Evolutionary conservation across 2,113 vertebrate genomes (phyloP), one percentile per base, ranked within the genome.

Genomic region (Kobus ellipsiprymnus): DNA sequence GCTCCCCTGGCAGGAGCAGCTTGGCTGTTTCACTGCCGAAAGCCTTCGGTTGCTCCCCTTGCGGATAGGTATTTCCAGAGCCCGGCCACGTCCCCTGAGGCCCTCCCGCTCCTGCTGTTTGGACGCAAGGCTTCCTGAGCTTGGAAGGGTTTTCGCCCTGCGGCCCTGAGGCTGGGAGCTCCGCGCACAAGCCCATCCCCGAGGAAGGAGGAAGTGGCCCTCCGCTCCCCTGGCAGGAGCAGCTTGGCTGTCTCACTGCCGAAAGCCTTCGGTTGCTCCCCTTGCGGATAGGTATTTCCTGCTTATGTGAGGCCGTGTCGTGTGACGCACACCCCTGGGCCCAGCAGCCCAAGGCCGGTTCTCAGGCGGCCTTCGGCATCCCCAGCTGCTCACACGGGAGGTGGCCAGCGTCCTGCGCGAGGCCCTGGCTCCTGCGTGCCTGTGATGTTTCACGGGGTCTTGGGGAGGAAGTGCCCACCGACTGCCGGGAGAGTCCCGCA

Each of bases 41-140:
- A 62, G 60, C 13, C 60, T 62, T 15, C 30, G 14, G 55, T 11
- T 57, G 23, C 55, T 52, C 10, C 40, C 19, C 36, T 36, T 36
- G 36, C 36, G 36, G 36, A 36, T 36, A 36, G 36, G 36, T 97
- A 97, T 98, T 99, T 99, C 98, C 98, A 98, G 97, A 96, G 93
- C 97, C 96, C 40, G 92, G 97, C 95, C 94, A 40, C 96, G 86
- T 98, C 97, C 98, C 98, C 99, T 81, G 46, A 50, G 78, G 46
- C 46, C 99, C 99, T 98, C 98, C 93, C 60, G 94, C 96, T 98
- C 55, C 59, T 97, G 98, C 98, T 98, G 97, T 98, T 96, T 98
- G 98, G 98, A 98, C 62, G 81, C 93, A 89, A 97, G 93, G 97
- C 98, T 99, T 98, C 98, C 98, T 98, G 98, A 98, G 98, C 97